phyloP scores from a whole-genome alignment of 2,113 vertebrate species.

The Centropus bengalensis region DNA sequence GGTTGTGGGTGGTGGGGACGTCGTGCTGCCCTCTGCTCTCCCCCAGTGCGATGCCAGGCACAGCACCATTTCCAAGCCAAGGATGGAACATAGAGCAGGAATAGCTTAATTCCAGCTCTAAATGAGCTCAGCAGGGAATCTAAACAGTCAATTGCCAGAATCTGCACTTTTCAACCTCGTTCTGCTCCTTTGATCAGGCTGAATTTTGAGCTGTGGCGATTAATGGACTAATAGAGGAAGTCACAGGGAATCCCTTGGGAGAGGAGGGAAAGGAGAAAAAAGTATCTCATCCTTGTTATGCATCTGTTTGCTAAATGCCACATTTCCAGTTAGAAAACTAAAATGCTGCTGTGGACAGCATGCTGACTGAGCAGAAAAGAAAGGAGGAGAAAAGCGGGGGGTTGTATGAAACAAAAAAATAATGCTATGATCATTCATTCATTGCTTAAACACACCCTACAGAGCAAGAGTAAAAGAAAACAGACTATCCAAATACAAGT shows the following conservation, averaged over 20 bases:
- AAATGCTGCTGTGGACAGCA: neutral
- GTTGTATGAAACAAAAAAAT: neutral
- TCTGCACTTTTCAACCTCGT: constrained; percentile 61
- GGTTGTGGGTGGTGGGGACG: neutral
- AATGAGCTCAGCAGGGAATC: constrained; percentile 62
- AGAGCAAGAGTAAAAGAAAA: neutral
- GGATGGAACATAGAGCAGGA: constrained; percentile 31
- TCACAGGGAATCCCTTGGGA: constrained; percentile 37
- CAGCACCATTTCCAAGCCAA: neutral
- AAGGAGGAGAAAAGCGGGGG: neutral
- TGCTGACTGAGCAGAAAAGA: constrained; percentile 15
- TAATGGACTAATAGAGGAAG: constrained; percentile 67
- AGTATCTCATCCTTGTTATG: neutral
- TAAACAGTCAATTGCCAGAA: constrained; percentile 54
- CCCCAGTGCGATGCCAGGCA: neutral
- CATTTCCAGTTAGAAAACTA: constrained; percentile 9
- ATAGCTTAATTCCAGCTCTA: constrained; percentile 58
- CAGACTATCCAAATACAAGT: neutral
- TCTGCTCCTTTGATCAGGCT: constrained; percentile 69
- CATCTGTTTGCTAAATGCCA: constrained; percentile 19
- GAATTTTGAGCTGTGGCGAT: constrained; percentile 53
- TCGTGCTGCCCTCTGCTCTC: neutral
- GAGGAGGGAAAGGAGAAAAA: neutral
- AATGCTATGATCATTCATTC: neutral
- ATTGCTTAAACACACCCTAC: neutral